Conservation (phyloP, 1,140 invertebrate genomes). For the Zaprionus kolodkinae region DNA sequence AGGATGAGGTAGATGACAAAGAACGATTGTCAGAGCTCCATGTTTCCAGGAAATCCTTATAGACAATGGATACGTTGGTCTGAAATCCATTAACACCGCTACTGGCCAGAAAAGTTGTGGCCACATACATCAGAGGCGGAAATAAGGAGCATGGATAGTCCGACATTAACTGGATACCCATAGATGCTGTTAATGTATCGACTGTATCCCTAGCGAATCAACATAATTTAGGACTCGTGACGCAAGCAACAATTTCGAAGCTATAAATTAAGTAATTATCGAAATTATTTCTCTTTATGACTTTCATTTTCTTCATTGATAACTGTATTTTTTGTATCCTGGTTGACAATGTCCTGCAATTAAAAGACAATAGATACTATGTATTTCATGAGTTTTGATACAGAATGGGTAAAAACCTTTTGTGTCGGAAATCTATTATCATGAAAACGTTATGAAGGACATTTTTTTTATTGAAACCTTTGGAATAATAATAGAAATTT, state of each 20-base stretch:
- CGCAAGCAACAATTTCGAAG: background rate
- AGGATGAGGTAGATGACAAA: constrained; percentile 12
- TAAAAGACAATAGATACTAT: background rate
- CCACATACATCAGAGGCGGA: constrained; percentile 73
- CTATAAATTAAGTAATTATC: background rate
- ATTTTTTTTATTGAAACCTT: background rate
- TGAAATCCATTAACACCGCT: constrained; percentile 53
- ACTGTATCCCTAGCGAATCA: constrained; percentile 26
- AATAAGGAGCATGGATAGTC: constrained; percentile 56
- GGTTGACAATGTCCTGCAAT: background rate
- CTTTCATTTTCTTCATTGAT: constrained; percentile 1
- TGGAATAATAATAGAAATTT: background rate
- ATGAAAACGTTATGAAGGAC: background rate
- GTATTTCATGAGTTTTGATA: background rate
- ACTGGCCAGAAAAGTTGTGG: constrained; percentile 63
- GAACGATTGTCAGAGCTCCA: constrained; percentile 51
- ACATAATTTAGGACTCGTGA: constrained; percentile 1
- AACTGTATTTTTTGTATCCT: background rate
- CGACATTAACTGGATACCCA: constrained; percentile 64
- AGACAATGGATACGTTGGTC: constrained; percentile 66
- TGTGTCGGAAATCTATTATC: background rate
- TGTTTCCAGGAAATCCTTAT: constrained; percentile 57
- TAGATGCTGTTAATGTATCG: constrained; percentile 41
- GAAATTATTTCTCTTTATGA: background rate
- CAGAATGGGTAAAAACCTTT: background rate